Evolutionary conservation across 2,113 vertebrate genomes (phyloP), one percentile per base, ranked within the genome.

Genomic region (Oplegnathus fasciatus): DNA sequence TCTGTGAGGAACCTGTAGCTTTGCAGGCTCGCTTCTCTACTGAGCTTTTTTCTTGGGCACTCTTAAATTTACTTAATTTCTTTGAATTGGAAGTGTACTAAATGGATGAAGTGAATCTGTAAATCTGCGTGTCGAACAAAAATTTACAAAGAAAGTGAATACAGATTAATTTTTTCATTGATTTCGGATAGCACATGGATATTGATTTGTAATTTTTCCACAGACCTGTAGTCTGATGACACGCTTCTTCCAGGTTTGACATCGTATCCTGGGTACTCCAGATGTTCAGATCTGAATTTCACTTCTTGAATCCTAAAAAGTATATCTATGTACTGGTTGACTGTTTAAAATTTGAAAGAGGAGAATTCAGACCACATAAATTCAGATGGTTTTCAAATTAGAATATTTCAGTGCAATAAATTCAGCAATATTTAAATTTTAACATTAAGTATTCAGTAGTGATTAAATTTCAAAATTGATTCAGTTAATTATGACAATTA

Each of bases 1-100:
- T 62, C 22, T 60, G 26, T 37, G 73, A 48, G 44, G 42, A 65
- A 72, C 60, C 37, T 48, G 40, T 58, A 52, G 61, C 55, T 67
- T 37, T 30, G 24, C 28, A 13, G 58, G 28, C 58, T 65, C 3
- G 1, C n/a, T 57, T n/a, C 24, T 37, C 18, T 22, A 18, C 17
- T 6, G 5, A 30, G 28, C 6, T 15, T 40, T 52, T 46, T 18
- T 69, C 14, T 10, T 30, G 9, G 37, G 1, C 2, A 15, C 37
- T 8, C 10, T 32, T 48, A 30, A 22, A 34, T 75, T 8, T 11
- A 28, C 32, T 28, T 46, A 42, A 2, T 54, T 40, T 18, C 9
- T 20, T 34, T 83, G 2, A 48, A 20, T 69, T 34, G 28, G 3
- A 66, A 60, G 22, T 73, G 3, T 30, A 26, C 5, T 65, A 5